Conservation (phyloP, 1,140 invertebrate genomes). For the Hyles vespertilio region DNA sequence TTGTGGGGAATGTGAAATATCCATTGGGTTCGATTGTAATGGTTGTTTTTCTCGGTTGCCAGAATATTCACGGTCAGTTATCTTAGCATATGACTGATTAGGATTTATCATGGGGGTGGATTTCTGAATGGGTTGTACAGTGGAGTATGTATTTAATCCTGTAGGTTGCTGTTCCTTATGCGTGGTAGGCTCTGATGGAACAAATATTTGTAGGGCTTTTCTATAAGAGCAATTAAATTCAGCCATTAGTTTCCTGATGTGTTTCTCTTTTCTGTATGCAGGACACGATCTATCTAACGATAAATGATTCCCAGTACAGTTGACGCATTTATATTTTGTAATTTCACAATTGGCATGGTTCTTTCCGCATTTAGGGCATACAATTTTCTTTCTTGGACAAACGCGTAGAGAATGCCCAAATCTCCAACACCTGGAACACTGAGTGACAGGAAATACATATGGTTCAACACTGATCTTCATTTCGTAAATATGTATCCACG, state of each 20-base stretch:
- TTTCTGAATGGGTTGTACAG: background rate
- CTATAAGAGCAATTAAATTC: conserved; percentile 7
- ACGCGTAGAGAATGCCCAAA: conserved; percentile 15
- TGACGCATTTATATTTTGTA: conserved; percentile 15
- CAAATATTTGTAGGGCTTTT: background rate
- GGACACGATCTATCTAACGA: conserved; percentile 16
- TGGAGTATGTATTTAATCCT: no score
- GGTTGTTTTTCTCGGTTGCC: background rate
- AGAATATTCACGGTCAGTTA: no score
- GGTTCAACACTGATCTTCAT: conserved; percentile 14
- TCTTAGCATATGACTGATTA: no score
- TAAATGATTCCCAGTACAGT: conserved; percentile 19
- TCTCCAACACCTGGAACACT: conserved; percentile 22
- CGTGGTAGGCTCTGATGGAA: background rate
- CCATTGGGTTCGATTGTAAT: no score
- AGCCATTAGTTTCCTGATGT: conserved; percentile 18
- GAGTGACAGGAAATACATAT: conserved; percentile 25
- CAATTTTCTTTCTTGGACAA: conserved; percentile 18
- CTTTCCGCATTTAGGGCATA: conserved; percentile 27
- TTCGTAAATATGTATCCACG: conserved; percentile 19
- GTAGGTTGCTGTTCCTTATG: background rate
- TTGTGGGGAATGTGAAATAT: no score
- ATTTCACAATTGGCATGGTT: conserved; percentile 20
- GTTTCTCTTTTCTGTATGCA: conserved; percentile 19
- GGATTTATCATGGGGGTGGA: background rate